Conservation (phyloP, 2,113 vertebrate genomes). For the Ursus arctos region DNA sequence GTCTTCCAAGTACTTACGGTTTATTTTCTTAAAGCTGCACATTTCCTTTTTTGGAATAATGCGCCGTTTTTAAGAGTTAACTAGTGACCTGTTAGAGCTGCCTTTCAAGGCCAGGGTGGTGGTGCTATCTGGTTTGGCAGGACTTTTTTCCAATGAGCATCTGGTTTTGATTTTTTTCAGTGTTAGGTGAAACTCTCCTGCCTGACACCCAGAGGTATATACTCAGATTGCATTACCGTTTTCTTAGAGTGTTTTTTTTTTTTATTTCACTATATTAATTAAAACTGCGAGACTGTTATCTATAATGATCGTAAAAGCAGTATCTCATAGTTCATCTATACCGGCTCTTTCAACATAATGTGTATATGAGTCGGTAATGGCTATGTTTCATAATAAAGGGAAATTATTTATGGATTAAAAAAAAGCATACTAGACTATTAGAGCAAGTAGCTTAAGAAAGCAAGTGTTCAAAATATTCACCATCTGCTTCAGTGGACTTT, state of each 20-base stretch:
- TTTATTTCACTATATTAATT: background rate
- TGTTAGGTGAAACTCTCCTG: background rate
- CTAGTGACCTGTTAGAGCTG: background rate
- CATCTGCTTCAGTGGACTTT: background rate
- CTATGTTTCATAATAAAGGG: background rate
- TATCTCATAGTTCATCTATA: background rate
- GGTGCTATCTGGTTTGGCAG: background rate
- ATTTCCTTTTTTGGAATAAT: constrained; percentile 66
- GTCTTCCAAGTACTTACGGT: constrained; percentile 59
- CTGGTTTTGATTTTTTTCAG: constrained; percentile 28
- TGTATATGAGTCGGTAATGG: background rate
- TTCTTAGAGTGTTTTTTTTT: background rate
- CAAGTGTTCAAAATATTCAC: background rate
- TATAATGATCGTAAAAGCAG: background rate
- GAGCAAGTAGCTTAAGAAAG: constrained; percentile 42
- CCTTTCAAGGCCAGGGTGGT: background rate
- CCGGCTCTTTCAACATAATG: background rate
- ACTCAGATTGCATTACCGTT: background rate
- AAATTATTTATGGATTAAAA: constrained; percentile 9
- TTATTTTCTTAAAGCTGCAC: constrained; percentile 65
- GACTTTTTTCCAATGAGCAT: background rate
- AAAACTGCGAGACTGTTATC: background rate
- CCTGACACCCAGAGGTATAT: background rate
- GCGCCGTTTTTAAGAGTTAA: constrained; percentile 15
- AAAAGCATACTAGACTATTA: constrained; percentile 6